Evolutionary conservation across 2,888 invertebrate genomes (phyloP), one percentile per base, ranked within the genome.

Genomic region (Cephus nigrinus): DNA sequence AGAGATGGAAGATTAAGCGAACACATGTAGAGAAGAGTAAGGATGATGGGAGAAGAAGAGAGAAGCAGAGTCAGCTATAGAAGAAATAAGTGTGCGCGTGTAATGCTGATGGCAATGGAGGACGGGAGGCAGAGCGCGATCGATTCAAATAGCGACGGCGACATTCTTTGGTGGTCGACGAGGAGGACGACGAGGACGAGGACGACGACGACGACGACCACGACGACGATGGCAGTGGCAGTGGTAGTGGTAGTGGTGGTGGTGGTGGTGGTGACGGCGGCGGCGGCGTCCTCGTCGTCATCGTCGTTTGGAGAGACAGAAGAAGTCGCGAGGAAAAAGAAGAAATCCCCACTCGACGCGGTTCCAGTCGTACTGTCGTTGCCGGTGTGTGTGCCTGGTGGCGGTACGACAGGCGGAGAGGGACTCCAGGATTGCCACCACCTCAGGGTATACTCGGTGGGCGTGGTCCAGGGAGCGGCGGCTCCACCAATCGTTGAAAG

Each of bases 41-140:
- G 68, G 77, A 31, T 74, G 75, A 78, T 81, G 78, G 80, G 78
- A 76, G 78, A 79, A 81, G 73, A 79, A 77, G 78, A 74, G 82
- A 75, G 74, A 75, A 55, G 84, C 82, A 81, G 83, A 85, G 85
- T 86, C 87, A 86, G 87, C 88, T 85, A 86, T 89, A 85, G 88
- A 87, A 88, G 89, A 88, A 90, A 90, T 88, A 88, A 90, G 87
- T 86, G 88, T 87, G 87, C 88, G 86, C 85, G 87, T 88, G 87
- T 88, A 89, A 88, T 86, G 87, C 88, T 86, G 90, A 89, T 90
- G 88, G 90, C 88, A 90, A 89, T 73, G 80, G 55, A 79, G 76
- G 73, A 74, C 75, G 78, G 40, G 75, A 73, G 35, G 77, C 74
- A 78, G 78, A 77, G 76, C 82, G 84, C 87, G 87, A 90, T 89